A percentile compares a stretch with the other conserved stretches of the same genome.
Evolutionary conservation across 2,113 vertebrate species (phyloP).

Genomic region (Otus sunia): DNA sequence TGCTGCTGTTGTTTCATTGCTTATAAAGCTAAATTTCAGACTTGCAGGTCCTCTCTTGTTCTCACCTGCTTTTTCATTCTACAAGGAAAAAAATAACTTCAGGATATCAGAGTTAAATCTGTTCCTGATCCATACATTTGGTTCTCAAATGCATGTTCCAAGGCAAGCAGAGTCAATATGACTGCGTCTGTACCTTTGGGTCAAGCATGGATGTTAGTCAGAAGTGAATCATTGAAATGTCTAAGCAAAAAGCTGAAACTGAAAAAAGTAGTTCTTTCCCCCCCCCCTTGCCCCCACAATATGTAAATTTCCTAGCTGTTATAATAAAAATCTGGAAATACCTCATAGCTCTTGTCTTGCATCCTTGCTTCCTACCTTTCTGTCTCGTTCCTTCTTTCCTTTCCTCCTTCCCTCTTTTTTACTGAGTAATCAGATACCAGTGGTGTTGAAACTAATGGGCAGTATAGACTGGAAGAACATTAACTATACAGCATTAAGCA

Average conservation of each 20-base stretch:
- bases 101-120: neutral
- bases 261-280: neutral
- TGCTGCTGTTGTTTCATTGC: neutral
- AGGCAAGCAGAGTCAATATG: neutral
- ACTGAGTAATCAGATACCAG: neutral
- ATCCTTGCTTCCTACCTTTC: neutral
- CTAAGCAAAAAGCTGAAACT: neutral
- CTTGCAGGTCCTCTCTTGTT: neutral
- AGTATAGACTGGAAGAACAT: neutral
- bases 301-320: neutral
- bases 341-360: neutral
- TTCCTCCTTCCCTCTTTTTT: neutral
- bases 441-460: neutral
- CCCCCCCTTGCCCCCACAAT: rapidly evolving
- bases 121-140: neutral
- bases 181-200: neutral
- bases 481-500: neutral
- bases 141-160: neutral
- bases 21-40: neutral
- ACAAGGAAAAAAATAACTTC: neutral
- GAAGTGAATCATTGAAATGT: neutral
- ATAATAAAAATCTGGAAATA: neutral
- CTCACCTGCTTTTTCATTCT: neutral
- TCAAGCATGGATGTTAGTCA: neutral
- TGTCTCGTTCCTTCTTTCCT: neutral